Base-by-base conservation (phyloP, 1,140 invertebrate species). In the Whitmania pigra region DNA sequence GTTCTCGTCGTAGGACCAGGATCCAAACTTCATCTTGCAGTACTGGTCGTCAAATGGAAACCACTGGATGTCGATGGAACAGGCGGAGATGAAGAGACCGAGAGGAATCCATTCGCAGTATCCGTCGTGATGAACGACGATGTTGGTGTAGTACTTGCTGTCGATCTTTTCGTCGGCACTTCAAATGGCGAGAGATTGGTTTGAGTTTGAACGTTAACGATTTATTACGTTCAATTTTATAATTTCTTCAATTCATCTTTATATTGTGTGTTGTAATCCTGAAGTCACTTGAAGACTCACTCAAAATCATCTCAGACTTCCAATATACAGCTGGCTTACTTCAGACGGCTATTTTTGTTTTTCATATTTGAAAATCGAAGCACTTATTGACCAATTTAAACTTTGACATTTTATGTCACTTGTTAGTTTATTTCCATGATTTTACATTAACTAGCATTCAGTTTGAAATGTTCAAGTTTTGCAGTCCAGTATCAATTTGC, bases 11-110 rank as follows among this genome's bases (percentile, higher is more conserved):
- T 87, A 86, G 5, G 87, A 86, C 77, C 77, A 77, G 0, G 77
- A 73, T 53, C 71, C 71, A 36, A 77, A 73, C 72, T 70, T 70
- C 90, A 96, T 93, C 80, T 93, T 89, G 84, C 92, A 97, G 78
- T 88, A 88, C 85, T 97, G 93, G 84, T 96, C 93, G 83, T 97
- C 94, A 84, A 96, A 97, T 73, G 93, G 93, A 85, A 97, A 96
- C 93, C 93, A 96, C 75, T 92, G 95, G 84, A 97, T 97, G 85
- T 97, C 93, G 81, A 97, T 97, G 85, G 95, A 94, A 71, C 83
- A 84, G 22, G 82, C 82, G 69, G 79, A 81, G 18, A 70, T 70
- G 69, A 53, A 70, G 40, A 70, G 53, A 0, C 69, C 69, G 2
- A 54, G 69, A n/a, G 69, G 69, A 25, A 70, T 54, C 69, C 69